Evolutionary conservation across 2,797 vertebrate species (phyloP).

Genomic region (Aeoliscus strigatus): DNA sequence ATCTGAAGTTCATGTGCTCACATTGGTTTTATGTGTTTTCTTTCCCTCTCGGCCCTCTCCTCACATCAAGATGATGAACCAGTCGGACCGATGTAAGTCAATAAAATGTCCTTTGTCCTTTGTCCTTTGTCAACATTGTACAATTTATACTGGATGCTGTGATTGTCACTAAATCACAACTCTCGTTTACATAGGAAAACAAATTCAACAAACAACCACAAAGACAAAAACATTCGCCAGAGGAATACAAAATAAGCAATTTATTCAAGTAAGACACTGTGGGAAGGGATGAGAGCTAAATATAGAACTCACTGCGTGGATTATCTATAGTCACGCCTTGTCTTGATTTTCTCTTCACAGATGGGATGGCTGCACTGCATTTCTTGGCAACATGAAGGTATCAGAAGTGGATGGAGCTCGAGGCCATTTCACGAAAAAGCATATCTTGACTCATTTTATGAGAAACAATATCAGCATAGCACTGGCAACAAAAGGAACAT

Average conservation of each 20-base stretch:
- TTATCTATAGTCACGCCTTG: slow-evolving; percentile 53
- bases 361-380: slow-evolving; percentile 68
- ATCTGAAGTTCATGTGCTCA: background rate
- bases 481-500: slow-evolving; percentile 79
- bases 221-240: slow-evolving; percentile 99
- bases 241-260: slow-evolving; percentile 93
- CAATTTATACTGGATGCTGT: no score
- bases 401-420: slow-evolving; percentile 60
- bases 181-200: slow-evolving; percentile 83
- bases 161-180: slow-evolving; percentile 26
- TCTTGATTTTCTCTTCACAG: slow-evolving; percentile 64
- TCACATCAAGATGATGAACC: slow-evolving; percentile 88
- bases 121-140: no score
- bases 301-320: slow-evolving; percentile 45
- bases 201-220: slow-evolving; percentile 99
- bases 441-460: slow-evolving; percentile 75
- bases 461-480: slow-evolving; percentile 77
- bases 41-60: slow-evolving; percentile 35
- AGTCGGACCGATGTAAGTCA: slow-evolving; percentile 92
- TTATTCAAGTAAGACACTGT: slow-evolving; percentile 58
- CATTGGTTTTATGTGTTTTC: slow-evolving; percentile 45
- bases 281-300: slow-evolving; percentile 41
- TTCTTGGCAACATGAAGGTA: slow-evolving; percentile 69
- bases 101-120: slow-evolving; percentile 5
- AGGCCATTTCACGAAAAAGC: slow-evolving; percentile 66